Evolutionary conservation across 1,140 invertebrate genomes (phyloP), one percentile per base, ranked within the genome.

Genomic region (Akabosia matsudoensis): DNA sequence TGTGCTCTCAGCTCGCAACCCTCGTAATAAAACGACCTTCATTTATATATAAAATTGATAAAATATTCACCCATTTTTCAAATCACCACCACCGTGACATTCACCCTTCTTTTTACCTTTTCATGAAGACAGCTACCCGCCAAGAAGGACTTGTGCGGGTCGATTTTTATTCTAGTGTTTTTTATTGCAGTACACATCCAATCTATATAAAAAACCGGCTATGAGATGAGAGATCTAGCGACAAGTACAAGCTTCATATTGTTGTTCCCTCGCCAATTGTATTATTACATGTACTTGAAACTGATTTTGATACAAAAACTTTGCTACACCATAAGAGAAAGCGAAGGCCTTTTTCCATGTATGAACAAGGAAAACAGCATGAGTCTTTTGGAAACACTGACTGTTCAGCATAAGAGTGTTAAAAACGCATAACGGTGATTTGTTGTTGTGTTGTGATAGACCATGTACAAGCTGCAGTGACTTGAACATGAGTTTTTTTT

Each of bases 41-140:
- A 67, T 67, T n/a, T n/a, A 7, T 24, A 67, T 67, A 67, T 30
- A 67, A 67, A 67, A 67, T 30, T 31, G 30, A 67, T 67, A 67
- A 67, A 67, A 67, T 67, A 67, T 67, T 67, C 61, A 67, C 61
- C 54, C 61, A 67, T 67, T 67, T 67, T 67, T 31, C 61, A 56
- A 16, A 56, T 56, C 54, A 56, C 22, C 54, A 56, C 22, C 3
- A 24, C 22, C 24, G 54, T n/a, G n/a, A n/a, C n/a, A n/a, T 22
- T 16, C 54, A 56, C 24, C 24, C 28, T 67, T 67, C 61, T 7
- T 67, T 2, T 7, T 67, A 67, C 61, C 3, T 67, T 16, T 10
- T 10, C 61, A 61, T 10, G 2, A 10, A 67, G 3, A 31, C 22
- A 30, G 3, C 10, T 67, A 67, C 61, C 61, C 10, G 31, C 61